Evolutionary conservation across 2,888 invertebrate genomes (phyloP), one percentile per base, ranked within the genome.

Genomic region (Esperia sulphurella): DNA sequence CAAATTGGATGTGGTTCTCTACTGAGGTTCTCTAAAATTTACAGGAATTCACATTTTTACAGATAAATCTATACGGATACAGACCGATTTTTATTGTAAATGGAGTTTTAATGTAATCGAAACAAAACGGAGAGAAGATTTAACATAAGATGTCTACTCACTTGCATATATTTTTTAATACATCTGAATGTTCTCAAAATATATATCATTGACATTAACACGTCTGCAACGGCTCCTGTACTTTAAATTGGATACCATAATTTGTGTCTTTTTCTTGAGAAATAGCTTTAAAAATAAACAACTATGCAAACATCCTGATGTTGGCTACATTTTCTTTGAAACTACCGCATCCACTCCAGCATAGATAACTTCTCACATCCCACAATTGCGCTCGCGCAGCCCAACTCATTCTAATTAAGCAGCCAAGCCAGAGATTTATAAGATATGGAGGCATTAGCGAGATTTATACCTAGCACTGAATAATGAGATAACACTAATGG

Each of bases 381-480:
- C 48, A 39, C 42, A 41, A 40, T 43, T 50, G 50, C 57, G 59
- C 57, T 46, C 43, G 56, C 57, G 54, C 65, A 58, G 52, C 54
- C 53, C 61, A 58, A 64, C 66, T 71, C 74, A 77, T 82, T 86
- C 83, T 86, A 88, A 87, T 88, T 88, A 88, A 86, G 79, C 82
- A 75, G 72, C 70, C 57, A 67, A 14, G 67, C 70, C 58, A 59
- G 69, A 86, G 85, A 87, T 88, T 83, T 84, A 86, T 84, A 83
- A 86, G 85, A 87, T 88, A 87, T 80, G 74, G 75, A 75, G 66
- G 83, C 85, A 86, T 86, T 86, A 86, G 78, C 62, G 71, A 81
- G 86, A 87, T 86, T 87, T 87, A 87, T 87, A 79, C 79, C 64
- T 72, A 74, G 75, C 65, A 67, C 73, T 78, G 82, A 80, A 84